Base-by-base conservation (phyloP, 2,888 invertebrate genomes). In the Drosophila anomalata region DNA sequence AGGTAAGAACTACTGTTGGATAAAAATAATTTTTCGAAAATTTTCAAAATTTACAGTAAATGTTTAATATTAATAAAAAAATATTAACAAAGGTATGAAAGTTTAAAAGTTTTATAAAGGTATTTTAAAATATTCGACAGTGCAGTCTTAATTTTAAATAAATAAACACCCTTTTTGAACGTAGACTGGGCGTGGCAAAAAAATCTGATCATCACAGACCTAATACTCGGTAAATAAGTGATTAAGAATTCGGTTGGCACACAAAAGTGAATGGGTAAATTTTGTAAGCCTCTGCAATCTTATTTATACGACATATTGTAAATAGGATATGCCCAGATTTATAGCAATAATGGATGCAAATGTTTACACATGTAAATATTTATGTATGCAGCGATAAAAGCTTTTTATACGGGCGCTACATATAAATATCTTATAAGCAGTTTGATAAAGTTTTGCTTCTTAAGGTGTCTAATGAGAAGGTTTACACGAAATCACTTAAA, bases 361-460 rank as follows among this genome's bases (percentile, higher is more conserved):
- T 31, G 29, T 58, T 61, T 41, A 48, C 58, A 58, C 46, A 60
- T 29, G 36, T 22, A 58, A 60, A 29, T 60, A 58, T 58, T 47
- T 60, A 39, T 60, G 60, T 58, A 60, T 60, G 60, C 60, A 58
- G 36, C 60, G 29, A 39, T 47, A 41, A 61, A 61, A 58, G 59
- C 61, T 61, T 61, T 12, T 24, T 36, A 17, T 31, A 33, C 24
- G 9, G 8, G 12, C n/a, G 4, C 20, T 60, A 46, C 58, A 58
- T 22, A 57, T 56, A 29, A 46, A 36, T 36, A 36, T 14, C 36
- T 36, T 36, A 36, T 36, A 33, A 33, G 12, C 12, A 42, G 17
- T 42, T 42, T 20, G 41, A 20, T 4, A 20, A 42, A 42, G 17
- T 42, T 42, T 9, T 2, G 14, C n/a, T 36, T 4, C 36, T 36